phyloP scores from a whole-genome alignment of 2,797 vertebrate genomes.

The Mormyrus hasselquistii region DNA sequence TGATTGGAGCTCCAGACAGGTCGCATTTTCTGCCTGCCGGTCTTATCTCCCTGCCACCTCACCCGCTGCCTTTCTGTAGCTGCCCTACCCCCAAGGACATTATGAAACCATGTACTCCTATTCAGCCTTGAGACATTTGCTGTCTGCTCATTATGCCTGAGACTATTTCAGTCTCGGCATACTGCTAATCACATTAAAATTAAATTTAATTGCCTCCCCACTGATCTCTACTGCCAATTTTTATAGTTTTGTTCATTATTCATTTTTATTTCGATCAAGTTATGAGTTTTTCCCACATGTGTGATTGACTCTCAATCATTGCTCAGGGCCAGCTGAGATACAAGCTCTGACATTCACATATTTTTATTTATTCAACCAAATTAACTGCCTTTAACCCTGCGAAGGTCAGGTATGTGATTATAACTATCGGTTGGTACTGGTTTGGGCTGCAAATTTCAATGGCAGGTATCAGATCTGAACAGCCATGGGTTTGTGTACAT shows the following conservation, averaged over 20 bases:
- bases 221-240: not conserved
- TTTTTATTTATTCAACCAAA: not conserved
- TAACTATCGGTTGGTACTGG: not conserved
- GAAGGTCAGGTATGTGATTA: not conserved
- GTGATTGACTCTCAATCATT: not conserved
- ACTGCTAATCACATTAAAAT: conserved; percentile 16
- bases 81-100: not conserved
- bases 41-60: not conserved
- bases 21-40: not conserved
- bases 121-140: not conserved
- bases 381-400: not conserved
- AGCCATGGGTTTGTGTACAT: not conserved
- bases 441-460: not conserved
- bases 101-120: not conserved
- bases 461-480: not conserved
- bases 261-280: not conserved
- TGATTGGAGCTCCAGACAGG: no score
- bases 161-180: conserved; percentile 10
- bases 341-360: not conserved
- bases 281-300: not conserved
- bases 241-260: not conserved
- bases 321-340: not conserved
- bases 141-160: not conserved
- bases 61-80: not conserved
- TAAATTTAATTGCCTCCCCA: conserved; percentile 10